Base-by-base conservation (phyloP, 92 coral and sea anemone genomes). In the Siderastrea radians region DNA sequence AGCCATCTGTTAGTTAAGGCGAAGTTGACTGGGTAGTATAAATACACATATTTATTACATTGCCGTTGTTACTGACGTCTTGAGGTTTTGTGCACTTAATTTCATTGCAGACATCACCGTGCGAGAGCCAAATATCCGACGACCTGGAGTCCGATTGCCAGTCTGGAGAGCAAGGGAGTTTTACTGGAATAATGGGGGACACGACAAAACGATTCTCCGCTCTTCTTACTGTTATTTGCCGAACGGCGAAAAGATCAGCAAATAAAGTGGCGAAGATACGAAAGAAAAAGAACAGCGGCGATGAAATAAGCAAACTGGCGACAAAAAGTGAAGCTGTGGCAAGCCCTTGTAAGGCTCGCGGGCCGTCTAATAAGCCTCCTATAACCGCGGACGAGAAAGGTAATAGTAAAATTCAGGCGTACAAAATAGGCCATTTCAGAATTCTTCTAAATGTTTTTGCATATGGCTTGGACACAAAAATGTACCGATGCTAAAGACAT, bases 161-260 rank as follows among this genome's bases (percentile, higher is more conserved):
- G 0, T 57, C 86, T 1, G 68, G 59, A 44, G 79, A 87, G 2
- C 86, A 80, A 43, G 92, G 74, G 2, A 49, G 19, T 14, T 7
- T 79, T 4, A 76, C 15, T 61, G 87, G 80, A 12, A 72, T 74
- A 26, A 91, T 91, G 94, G 86, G 89, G 3, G 94, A 91, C 50
- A 91, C 91, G 1, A 78, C 91, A 2, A 91, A 83, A 17, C 91
- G 93, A 1, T 93, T 95, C 66, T 92, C 96, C 9, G 58, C 95
- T 16, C 90, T 95, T 38, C 66, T 95, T 10, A 89, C 96, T 1
- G 92, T 95, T 6, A 95, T 95, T 44, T 95, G 96, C 77, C 92
- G 96, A 52, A 95, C 98, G 45, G 98, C 98, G 5, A 95, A 93
- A 55, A 91, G 91, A 63, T 95, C 98, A 19, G 98, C 93, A 13